Evolutionary conservation across 2,113 vertebrate genomes (phyloP).

Genomic region (Ahaetulla prasina): DNA sequence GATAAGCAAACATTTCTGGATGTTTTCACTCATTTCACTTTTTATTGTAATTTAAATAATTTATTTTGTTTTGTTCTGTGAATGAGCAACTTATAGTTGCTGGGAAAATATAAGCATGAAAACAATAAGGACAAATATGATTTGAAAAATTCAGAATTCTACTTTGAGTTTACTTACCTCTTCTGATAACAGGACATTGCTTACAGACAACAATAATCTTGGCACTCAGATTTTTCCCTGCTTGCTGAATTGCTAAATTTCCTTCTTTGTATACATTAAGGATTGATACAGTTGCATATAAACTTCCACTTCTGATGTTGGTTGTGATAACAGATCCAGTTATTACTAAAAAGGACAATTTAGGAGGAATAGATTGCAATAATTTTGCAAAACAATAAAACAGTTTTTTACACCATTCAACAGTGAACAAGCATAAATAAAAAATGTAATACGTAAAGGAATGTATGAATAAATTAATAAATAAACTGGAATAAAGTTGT

Average conservation of each 20-base stretch:
- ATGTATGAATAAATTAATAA: neutral
- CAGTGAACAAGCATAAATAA: neutral
- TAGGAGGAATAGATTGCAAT: neutral
- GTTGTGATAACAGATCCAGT: slow-evolving; percentile 88
- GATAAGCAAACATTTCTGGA: neutral
- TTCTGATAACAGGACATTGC: slow-evolving; percentile 89
- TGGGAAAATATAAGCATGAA: neutral
- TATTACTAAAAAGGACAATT: slow-evolving; percentile 71
- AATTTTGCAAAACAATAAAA: neutral
- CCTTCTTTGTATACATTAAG: slow-evolving; percentile 95
- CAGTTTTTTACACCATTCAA: neutral
- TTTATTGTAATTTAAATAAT: neutral
- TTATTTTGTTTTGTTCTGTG: neutral
- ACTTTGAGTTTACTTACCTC: slow-evolving; percentile 76
- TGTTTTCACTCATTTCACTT: neutral
- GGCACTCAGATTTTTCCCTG: slow-evolving; percentile 93
- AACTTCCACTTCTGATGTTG: slow-evolving; percentile 74
- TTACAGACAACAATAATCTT: slow-evolving; percentile 88
- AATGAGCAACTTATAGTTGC: neutral
- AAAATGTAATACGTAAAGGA: neutral
- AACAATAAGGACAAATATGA: neutral
- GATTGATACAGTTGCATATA: slow-evolving; percentile 87
- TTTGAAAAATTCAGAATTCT: neutral
- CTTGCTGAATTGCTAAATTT: slow-evolving; percentile 89
- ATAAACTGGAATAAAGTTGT: neutral